phyloP scores from a whole-genome alignment of 2,113 vertebrate species.

The Daubentonia madagascariensis region DNA sequence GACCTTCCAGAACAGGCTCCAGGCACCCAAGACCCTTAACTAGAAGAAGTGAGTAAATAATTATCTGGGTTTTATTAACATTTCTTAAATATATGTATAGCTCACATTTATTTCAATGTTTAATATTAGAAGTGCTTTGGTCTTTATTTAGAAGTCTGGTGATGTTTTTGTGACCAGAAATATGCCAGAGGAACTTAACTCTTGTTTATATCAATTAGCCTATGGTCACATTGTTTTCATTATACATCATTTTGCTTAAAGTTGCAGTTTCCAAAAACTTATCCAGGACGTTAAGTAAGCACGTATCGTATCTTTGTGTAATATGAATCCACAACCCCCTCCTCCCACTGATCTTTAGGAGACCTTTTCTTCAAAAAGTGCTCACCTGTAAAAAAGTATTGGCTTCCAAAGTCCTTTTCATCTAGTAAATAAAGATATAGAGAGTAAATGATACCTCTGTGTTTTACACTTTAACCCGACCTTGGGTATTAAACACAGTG shows the following conservation, averaged over 20 bases:
- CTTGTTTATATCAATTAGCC: background rate
- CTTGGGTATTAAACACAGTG: background rate
- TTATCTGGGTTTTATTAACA: background rate
- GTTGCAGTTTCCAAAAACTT: background rate
- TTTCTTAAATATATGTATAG: background rate
- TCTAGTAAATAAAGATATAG: background rate
- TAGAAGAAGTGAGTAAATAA: background rate
- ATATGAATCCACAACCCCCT: background rate
- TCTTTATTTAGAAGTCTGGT: background rate
- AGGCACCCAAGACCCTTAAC: background rate
- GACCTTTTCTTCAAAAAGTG: background rate
- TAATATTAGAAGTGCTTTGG: background rate
- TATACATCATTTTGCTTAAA: background rate
- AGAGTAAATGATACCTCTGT: background rate
- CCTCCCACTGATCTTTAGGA: background rate
- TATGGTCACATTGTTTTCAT: background rate
- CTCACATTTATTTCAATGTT: background rate
- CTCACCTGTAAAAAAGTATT: background rate
- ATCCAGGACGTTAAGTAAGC: background rate
- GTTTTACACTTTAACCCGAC: background rate
- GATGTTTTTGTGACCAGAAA: background rate
- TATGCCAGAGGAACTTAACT: background rate
- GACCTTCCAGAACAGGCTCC: background rate
- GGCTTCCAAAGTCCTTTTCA: background rate
- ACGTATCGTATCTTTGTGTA: background rate